These are phyloP conservation scores for Acrobasis consociella DNA, from an alignment of 2,888 invertebrate genomes.

Conservation along the genomic window DNA sequence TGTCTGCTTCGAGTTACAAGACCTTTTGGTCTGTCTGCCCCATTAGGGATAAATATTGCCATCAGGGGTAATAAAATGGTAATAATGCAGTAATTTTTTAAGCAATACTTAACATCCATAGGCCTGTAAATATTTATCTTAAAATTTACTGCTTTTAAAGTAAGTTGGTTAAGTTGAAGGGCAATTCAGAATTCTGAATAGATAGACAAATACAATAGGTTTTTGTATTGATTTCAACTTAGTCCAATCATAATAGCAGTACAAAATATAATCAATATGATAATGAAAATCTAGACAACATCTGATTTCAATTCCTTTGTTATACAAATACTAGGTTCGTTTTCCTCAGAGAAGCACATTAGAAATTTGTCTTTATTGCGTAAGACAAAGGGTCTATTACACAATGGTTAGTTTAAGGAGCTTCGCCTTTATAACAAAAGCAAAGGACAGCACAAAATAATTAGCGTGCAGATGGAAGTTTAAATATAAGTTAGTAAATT, in stretches of 20 bases:
- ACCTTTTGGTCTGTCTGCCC: no score
- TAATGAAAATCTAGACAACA: constrained; percentile 12
- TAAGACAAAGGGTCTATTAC: constrained; percentile 36
- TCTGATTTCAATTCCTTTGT: constrained; percentile 28
- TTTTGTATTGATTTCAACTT: neutral
- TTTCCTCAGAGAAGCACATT: constrained; percentile 29
- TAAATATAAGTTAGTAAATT: neutral
- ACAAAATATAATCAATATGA: constrained; percentile 11
- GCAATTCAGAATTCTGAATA: no score
- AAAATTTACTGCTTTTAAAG: no score
- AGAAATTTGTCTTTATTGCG: constrained; percentile 49
- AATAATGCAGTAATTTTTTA: no score
- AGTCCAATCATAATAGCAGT: neutral
- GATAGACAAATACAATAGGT: no score
- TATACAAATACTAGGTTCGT: constrained; percentile 19
- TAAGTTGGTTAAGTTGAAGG: no score
- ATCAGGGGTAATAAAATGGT: no score
- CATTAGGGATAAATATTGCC: no score
- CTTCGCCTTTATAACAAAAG: neutral
- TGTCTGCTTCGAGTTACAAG: no score
- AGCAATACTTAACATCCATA: no score
- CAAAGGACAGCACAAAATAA: neutral
- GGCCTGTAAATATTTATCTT: no score
- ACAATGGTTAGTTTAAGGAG: neutral
- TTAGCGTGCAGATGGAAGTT: neutral